Percentiles rank a stretch among this genome's conserved stretches.
Conservation (phyloP, 1,140 invertebrate genomes). For the Physella acuta region DNA sequence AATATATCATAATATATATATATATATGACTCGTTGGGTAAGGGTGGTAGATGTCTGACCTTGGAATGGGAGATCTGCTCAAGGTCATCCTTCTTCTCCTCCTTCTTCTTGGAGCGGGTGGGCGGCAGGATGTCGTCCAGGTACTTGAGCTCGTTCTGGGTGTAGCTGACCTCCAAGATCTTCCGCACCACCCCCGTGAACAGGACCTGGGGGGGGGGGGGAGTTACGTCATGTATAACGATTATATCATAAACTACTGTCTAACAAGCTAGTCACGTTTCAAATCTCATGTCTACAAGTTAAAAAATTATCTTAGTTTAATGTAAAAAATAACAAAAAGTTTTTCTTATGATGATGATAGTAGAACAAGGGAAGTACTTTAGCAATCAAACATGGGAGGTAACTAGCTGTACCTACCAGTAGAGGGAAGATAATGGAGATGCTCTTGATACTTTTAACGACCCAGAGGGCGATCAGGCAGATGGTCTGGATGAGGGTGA, state of each 20-base stretch:
- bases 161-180: conserved; percentile 85
- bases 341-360: background rate
- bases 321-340: background rate
- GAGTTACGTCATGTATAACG: too few relatives aligned
- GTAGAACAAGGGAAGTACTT: background rate
- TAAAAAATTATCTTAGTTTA: background rate
- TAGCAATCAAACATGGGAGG: too few relatives aligned
- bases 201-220: conserved; percentile 84
- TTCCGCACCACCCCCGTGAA: conserved; percentile 97
- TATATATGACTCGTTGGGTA: too few relatives aligned
- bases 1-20: too few relatives aligned
- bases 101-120: conserved; percentile 31
- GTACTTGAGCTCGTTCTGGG: conserved; percentile 88
- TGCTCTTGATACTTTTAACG: conserved; percentile 91
- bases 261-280: background rate
- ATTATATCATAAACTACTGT: background rate
- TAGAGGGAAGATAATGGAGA: conserved; percentile 93
- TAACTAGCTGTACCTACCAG: conserved; percentile 77
- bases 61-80: conserved; percentile 1
- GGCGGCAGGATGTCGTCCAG: conserved; percentile 93
- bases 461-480: conserved; percentile 91
- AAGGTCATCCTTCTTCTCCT: conserved; percentile 21
- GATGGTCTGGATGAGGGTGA: conserved; percentile 87
- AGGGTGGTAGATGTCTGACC: too few relatives aligned
- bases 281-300: background rate